Evolutionary conservation across 2,797 vertebrate species (phyloP).

Genomic region (Echiichthys vipera): DNA sequence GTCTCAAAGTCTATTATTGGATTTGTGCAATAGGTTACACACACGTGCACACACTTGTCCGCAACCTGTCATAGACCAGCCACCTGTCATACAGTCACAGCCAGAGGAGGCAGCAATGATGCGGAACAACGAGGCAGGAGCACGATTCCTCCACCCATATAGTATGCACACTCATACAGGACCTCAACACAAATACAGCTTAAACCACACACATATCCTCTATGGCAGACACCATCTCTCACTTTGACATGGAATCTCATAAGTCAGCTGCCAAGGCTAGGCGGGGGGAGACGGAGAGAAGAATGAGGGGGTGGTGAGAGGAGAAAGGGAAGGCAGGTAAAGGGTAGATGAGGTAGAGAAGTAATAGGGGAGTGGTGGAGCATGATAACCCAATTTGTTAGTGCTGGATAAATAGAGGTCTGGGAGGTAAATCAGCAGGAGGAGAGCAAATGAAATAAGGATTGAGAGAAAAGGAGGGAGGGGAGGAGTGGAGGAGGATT

Average conservation of each 20-base stretch:
- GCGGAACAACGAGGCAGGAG: constrained; percentile 60
- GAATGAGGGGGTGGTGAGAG: constrained; percentile 23
- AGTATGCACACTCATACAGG: constrained; percentile 14
- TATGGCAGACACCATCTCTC: constrained; percentile 66
- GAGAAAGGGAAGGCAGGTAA: constrained; percentile 48
- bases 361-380: constrained; percentile 65
- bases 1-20: constrained; percentile 1
- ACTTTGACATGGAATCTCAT: constrained; percentile 72
- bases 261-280: constrained; percentile 64
- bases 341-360: constrained; percentile 50
- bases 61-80: constrained; percentile 59
- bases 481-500: constrained; percentile 19
- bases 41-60: constrained; percentile 30
- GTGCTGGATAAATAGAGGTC: constrained; percentile 81
- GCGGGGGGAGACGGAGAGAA: neutral
- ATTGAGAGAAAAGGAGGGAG: constrained; percentile 55
- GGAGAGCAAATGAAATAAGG: constrained; percentile 77
- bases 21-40: constrained; percentile 4
- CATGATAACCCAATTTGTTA: constrained; percentile 84
- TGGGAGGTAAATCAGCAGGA: constrained; percentile 78
- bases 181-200: constrained; percentile 29
- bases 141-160: constrained; percentile 26
- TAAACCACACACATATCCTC: constrained; percentile 48
- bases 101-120: constrained; percentile 50
- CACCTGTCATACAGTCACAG: constrained; percentile 64